A percentile compares a stretch with the other conserved stretches of the same genome.
These are phyloP conservation scores for Triplophysa bombifrons DNA, from an alignment of 2,797 vertebrate species.

Conservation along the genomic window DNA sequence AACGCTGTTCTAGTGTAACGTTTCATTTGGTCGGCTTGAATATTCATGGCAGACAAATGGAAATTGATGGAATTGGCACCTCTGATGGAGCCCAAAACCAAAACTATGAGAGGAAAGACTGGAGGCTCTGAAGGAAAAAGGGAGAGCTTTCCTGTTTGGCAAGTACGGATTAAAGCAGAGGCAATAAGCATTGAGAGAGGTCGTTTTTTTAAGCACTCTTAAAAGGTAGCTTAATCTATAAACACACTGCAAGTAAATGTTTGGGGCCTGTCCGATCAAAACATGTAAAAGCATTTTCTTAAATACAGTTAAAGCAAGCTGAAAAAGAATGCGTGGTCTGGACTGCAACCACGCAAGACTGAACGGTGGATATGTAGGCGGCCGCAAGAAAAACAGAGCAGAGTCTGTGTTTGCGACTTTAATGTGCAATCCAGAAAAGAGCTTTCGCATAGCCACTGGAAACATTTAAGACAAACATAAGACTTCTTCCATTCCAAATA, in stretches of 20 bases:
- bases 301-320: constrained; percentile 11
- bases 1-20: constrained; percentile 47
- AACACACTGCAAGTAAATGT: neutral
- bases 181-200: neutral
- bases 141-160: constrained; percentile 28
- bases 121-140: constrained; percentile 28
- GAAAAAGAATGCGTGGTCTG: constrained; percentile 23
- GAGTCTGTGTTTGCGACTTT: constrained; percentile 7
- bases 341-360: constrained; percentile 21
- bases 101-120: constrained; percentile 19
- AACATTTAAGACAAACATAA: constrained; percentile 28
- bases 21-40: constrained; percentile 49
- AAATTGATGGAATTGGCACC: constrained; percentile 50
- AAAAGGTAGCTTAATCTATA: constrained; percentile 12
- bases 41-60: constrained; percentile 25
- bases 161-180: constrained; percentile 13
- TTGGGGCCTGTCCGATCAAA: neutral
- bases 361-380: constrained; percentile 28
- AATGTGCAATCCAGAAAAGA: constrained; percentile 25
- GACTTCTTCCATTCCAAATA: constrained; percentile 15
- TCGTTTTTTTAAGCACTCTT: neutral
- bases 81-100: constrained; percentile 17
- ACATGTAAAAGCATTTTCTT: neutral
- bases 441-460: constrained; percentile 27
- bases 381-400: constrained; percentile 41